A percentile compares a stretch with the other conserved stretches of the same genome.
phyloP scores from a whole-genome alignment of 1,140 invertebrate genomes.

The Campoletis sonorensis region DNA sequence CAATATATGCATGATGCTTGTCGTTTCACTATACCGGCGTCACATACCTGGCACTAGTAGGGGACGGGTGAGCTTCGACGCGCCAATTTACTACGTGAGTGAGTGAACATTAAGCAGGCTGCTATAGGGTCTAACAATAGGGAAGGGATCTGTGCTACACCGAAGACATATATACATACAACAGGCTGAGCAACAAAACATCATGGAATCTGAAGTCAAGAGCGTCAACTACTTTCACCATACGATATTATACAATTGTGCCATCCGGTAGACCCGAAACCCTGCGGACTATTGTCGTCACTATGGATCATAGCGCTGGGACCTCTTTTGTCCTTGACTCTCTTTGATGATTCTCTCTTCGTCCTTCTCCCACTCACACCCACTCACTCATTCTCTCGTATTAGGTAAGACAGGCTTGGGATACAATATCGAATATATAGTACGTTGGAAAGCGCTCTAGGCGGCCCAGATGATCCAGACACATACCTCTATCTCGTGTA shows the following conservation, averaged over 20 bases:
- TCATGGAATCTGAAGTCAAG: background rate
- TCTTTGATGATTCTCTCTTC: background rate
- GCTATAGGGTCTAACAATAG: background rate
- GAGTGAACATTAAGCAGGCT: slow-evolving; percentile 22
- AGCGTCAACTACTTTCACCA: background rate
- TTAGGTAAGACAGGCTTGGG: slow-evolving; percentile 14
- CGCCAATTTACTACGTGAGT: slow-evolving; percentile 32
- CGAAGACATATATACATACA: background rate
- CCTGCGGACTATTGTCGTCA: slow-evolving; percentile 11
- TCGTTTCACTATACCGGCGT: slow-evolving; percentile 23
- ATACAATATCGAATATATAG: slow-evolving; percentile 32
- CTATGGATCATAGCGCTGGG: background rate
- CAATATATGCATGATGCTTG: slow-evolving; percentile 58
- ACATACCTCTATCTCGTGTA: slow-evolving; percentile 40
- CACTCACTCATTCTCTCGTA: background rate
- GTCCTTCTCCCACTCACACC: background rate
- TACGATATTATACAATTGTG: background rate
- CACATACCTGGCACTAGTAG: slow-evolving; percentile 25
- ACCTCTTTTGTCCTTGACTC: background rate
- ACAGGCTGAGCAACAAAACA: background rate
- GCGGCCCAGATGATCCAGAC: slow-evolving; percentile 46
- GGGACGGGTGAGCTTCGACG: slow-evolving; percentile 27
- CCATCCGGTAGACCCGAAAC: background rate
- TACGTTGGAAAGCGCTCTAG: background rate
- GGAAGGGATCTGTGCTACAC: background rate